phyloP scores from a whole-genome alignment of 1,140 invertebrate species.

The Zaprionus inermis region DNA sequence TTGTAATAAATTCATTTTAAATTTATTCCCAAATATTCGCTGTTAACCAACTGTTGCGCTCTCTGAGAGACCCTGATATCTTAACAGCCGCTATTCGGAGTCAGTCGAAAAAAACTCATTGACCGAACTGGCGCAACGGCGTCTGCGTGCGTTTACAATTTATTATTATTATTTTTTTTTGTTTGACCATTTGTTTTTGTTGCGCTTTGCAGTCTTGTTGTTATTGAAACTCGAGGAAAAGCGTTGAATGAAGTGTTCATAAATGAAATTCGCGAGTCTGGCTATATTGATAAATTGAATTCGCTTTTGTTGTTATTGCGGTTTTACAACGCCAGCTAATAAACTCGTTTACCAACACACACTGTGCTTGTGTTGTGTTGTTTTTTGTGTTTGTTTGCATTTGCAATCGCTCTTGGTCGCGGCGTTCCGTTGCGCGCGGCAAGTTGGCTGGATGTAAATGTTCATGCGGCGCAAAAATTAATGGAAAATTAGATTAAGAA shows the following conservation, averaged over 20 bases:
- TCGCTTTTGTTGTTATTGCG: constrained; percentile 44
- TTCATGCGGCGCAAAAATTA: constrained; percentile 21
- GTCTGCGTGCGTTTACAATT: constrained; percentile 50
- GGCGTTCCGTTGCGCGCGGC: constrained; percentile 51
- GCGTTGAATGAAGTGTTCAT: constrained; percentile 28
- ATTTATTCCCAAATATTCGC: background rate
- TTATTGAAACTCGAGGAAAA: constrained; percentile 41
- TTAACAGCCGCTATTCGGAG: constrained; percentile 31
- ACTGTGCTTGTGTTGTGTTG: constrained; percentile 24
- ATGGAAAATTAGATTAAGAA: constrained; percentile 31
- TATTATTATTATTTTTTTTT: constrained; percentile 42
- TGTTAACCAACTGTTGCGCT: constrained; percentile 52
- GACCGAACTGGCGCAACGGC: constrained; percentile 43
- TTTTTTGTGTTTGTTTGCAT: constrained; percentile 46
- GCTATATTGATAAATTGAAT: constrained; percentile 36
- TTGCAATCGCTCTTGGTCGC: constrained; percentile 21
- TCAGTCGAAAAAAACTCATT: constrained; percentile 47
- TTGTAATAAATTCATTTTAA: background rate
- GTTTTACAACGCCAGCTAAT: constrained; percentile 41
- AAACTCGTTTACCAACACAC: constrained; percentile 53
- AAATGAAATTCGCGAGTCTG: constrained; percentile 20
- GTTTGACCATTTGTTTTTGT: constrained; percentile 38
- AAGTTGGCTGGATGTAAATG: constrained; percentile 39
- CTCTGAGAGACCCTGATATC: constrained; percentile 24
- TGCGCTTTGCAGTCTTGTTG: constrained; percentile 36